phyloP scores from a whole-genome alignment of 2,797 vertebrate genomes.

The Orestias chungarensis region DNA sequence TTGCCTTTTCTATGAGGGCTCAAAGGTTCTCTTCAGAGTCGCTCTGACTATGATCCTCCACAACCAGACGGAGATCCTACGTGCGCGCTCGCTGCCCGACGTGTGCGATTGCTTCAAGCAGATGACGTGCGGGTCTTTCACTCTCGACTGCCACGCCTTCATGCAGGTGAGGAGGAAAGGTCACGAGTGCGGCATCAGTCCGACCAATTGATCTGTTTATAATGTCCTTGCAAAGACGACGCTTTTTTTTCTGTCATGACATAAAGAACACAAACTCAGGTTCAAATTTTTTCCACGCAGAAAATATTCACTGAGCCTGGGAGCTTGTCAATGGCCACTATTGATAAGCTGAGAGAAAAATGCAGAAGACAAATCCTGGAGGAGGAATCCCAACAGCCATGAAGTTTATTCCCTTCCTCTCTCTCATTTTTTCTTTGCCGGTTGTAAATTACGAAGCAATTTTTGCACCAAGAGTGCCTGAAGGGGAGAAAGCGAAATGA shows the following conservation, averaged over 20 bases:
- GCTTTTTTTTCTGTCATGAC: background rate
- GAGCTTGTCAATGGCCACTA: slow-evolving; percentile 85
- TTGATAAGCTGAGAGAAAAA: slow-evolving; percentile 85
- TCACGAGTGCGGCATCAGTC: background rate
- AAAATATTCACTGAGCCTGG: slow-evolving; percentile 93
- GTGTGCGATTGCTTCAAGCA: slow-evolving; percentile 91
- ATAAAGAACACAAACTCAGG: background rate
- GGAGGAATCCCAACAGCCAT: slow-evolving; percentile 70
- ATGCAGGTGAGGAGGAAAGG: slow-evolving; percentile 85
- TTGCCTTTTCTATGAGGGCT: slow-evolving; percentile 95
- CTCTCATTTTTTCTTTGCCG: background rate
- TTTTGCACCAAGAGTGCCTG: background rate
- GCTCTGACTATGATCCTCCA: slow-evolving; percentile 91
- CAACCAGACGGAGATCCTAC: slow-evolving; percentile 87
- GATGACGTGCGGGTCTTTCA: slow-evolving; percentile 87
- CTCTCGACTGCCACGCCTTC: slow-evolving; percentile 90
- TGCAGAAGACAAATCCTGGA: slow-evolving; percentile 78
- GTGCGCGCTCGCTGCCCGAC: slow-evolving; percentile 85
- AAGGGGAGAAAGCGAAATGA: background rate
- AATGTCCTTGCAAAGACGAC: background rate
- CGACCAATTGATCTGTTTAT: background rate
- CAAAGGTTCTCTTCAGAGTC: slow-evolving; percentile 94
- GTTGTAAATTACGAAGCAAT: background rate
- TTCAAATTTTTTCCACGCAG: slow-evolving; percentile 50
- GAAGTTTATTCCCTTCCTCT: background rate